A percentile compares a stretch with the other conserved stretches of the same genome.
phyloP scores from a whole-genome alignment of 2,113 vertebrate species.

The Vulpes lagopus region DNA sequence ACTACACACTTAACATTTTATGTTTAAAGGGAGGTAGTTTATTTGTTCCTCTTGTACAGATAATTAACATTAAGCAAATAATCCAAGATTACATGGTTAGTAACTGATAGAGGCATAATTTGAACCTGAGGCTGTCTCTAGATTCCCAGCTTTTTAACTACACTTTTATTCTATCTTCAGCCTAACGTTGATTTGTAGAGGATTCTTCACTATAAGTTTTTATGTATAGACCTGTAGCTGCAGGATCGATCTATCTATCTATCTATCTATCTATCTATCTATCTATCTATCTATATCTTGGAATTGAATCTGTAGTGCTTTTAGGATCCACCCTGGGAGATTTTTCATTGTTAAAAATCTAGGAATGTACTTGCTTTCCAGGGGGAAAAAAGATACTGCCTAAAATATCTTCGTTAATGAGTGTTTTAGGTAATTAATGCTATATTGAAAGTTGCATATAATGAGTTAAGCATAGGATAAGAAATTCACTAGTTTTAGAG shows the following conservation, averaged over 20 bases:
- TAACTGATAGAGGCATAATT: neutral
- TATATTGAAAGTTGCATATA: neutral
- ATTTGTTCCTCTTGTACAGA: neutral
- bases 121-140: neutral
- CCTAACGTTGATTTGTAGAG: neutral
- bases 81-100: neutral
- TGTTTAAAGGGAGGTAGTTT: neutral
- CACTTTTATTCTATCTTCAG: neutral
- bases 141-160: neutral
- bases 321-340: neutral
- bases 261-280: too few species aligned
- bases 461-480: neutral
- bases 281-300: neutral
- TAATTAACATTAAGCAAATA: conserved; percentile 2
- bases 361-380: neutral
- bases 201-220: conserved; percentile 19
- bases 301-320: neutral
- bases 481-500: neutral
- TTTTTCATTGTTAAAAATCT: conserved; percentile 21
- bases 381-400: neutral
- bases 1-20: neutral
- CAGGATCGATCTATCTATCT: neutral
- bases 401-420: conserved; percentile 14
- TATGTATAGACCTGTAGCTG: neutral
- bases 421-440: neutral